Evolutionary conservation across 2,113 vertebrate species (phyloP).

Genomic region (Dendrocopos noguchii): DNA sequence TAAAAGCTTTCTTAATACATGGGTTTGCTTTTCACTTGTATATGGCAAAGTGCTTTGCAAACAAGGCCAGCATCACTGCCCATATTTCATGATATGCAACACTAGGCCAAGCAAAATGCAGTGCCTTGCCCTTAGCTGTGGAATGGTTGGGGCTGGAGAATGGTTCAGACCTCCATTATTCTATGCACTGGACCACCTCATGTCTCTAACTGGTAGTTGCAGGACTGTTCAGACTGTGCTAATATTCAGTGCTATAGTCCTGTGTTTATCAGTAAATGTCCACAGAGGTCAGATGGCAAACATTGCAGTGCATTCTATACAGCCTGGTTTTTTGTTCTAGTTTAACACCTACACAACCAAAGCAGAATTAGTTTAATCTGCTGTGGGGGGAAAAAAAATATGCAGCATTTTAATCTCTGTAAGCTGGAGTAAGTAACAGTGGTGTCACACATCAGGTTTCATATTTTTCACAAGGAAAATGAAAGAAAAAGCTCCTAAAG

Average conservation of each 20-base stretch:
- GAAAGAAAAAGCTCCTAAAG: neutral
- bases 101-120: neutral
- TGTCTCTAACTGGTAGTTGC: neutral
- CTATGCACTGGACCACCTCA: neutral
- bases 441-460: neutral
- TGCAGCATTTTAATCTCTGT: neutral
- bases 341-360: neutral
- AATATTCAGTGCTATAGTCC: neutral
- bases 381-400: neutral
- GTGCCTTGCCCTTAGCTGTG: neutral
- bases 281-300: neutral
- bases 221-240: neutral
- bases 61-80: neutral
- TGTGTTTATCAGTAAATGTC: neutral
- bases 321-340: neutral
- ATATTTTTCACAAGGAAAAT: neutral
- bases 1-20: constrained; percentile 3
- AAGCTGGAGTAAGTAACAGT: neutral
- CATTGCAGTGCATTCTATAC: neutral
- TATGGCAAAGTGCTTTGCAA: neutral
- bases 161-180: neutral
- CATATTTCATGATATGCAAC: neutral
- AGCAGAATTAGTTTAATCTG: neutral
- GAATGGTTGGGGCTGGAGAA: neutral
- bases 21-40: neutral